Percentiles rank a stretch among this genome's conserved stretches.
These are phyloP conservation scores for Sebastes hubbsi DNA, from an alignment of 2,797 vertebrate genomes.

Conservation along the genomic window DNA sequence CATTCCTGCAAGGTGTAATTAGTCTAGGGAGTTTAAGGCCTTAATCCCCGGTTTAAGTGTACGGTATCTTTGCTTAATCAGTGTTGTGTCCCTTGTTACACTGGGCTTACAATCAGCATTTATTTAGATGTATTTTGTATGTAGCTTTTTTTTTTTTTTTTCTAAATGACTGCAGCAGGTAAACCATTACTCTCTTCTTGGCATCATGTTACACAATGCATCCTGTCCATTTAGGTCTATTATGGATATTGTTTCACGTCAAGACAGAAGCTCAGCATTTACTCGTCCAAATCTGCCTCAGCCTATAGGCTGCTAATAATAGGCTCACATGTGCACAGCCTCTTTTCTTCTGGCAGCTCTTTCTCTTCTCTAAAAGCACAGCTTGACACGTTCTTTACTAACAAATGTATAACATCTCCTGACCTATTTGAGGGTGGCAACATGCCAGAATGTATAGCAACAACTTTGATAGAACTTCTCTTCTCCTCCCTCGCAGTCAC, in stretches of 20 bases:
- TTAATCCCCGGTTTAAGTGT: constrained; percentile 66
- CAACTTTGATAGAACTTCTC: neutral
- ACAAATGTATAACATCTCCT: constrained; percentile 19
- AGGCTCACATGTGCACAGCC: constrained; percentile 19
- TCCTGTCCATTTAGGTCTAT: neutral
- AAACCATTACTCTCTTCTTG: neutral
- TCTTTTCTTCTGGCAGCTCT: constrained; percentile 10
- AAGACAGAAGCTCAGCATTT: constrained; percentile 22
- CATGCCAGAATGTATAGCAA: neutral
- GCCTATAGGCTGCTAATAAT: constrained; percentile 4
- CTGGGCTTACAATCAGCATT: constrained; percentile 14
- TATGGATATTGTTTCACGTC: neutral
- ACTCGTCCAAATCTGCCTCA: neutral
- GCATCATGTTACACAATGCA: neutral
- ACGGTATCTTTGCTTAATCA: constrained; percentile 63
- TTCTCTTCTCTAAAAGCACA: constrained; percentile 24
- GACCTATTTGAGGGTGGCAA: constrained; percentile 21
- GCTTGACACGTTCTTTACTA: constrained; percentile 7
- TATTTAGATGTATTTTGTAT: constrained; percentile 4
- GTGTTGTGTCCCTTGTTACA: constrained; percentile 31
- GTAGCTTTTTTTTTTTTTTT: neutral
- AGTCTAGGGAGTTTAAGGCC: constrained; percentile 54
- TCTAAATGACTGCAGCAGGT: neutral
- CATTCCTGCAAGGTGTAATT: constrained; percentile 72
- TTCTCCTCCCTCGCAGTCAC: neutral